Base-by-base conservation (phyloP, 2,888 invertebrate genomes). In the Orthosia gothica region DNA sequence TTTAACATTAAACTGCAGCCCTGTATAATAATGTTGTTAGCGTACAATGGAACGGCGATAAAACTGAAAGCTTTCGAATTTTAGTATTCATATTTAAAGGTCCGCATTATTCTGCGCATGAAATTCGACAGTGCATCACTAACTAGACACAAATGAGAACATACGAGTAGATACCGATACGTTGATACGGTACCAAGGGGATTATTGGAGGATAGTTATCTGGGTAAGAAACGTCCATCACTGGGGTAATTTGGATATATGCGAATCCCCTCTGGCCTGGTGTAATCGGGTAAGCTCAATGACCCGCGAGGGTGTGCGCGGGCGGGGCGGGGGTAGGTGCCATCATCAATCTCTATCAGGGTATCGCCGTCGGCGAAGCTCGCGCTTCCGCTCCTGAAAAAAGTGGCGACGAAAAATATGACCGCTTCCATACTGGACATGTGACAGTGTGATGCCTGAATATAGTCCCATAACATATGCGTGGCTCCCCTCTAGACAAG, bases 271-370 rank as follows among this genome's bases (percentile, higher is more conserved):
- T 93, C 90, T 89, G 92, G 92, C 89, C 90, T 89, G 90, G 89
- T 88, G 91, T 95, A 95, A 95, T 94, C 95, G 94, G 91, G 92
- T 91, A 91, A 93, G 94, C 94, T 90, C 94, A 92, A 93, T 93
- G 94, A 93, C 93, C 93, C 92, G 92, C 86, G 84, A 79, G 85
- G 89, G 91, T 84, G 74, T 66, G 77, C 63, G 89, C 89, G 78
- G 86, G 84, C 57, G 45, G 88, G 79, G 82, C 83, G 89, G 88
- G 88, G 86, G 84, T 80, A 83, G 79, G 84, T 83, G 81, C 90
- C 90, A 92, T 95, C 95, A 96, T 96, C 96, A 96, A 96, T 96
- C 96, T 95, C 95, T 94, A 96, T 96, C 96, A 95, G 92, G 86
- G 84, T 89, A 90, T 88, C 90, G 90, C 90, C 90, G 91, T 74